Conservation (phyloP, 2,888 invertebrate species). For the Epinotia ramella region DNA sequence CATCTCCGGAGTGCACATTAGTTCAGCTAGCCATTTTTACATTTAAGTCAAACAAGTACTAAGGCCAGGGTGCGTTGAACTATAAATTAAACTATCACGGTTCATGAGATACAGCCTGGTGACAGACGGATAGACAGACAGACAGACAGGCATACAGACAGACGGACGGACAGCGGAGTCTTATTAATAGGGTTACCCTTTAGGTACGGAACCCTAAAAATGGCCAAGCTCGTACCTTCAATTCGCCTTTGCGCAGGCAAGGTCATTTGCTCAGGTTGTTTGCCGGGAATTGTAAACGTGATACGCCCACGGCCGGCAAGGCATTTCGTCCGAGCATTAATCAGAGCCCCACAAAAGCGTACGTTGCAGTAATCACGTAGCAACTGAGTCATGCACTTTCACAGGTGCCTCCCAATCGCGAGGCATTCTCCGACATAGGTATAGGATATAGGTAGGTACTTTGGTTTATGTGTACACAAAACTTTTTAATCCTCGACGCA, state of each 20-base stretch:
- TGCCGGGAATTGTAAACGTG: background rate
- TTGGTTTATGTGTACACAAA: no score
- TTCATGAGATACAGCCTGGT: no score
- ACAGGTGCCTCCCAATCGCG: constrained; percentile 28
- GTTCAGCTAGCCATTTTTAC: background rate
- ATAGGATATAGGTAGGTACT: no score
- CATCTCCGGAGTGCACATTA: background rate
- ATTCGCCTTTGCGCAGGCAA: no score
- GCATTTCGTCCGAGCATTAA: background rate
- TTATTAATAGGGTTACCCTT: no score
- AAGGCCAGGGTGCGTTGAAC: constrained; percentile 57
- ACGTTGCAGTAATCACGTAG: constrained; percentile 41
- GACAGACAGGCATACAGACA: no score
- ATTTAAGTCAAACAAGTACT: background rate
- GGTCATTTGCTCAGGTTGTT: no score
- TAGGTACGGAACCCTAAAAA: no score
- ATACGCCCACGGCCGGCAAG: background rate
- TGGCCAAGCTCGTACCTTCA: no score
- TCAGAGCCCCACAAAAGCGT: background rate
- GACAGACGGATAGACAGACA: no score
- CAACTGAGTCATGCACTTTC: constrained; percentile 27
- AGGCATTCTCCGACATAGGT: constrained; percentile 1
- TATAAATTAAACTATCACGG: constrained; percentile 52
- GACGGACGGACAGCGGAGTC: no score
- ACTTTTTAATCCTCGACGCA: no score